These are phyloP conservation scores for Perdita meconis DNA, from an alignment of 2,888 invertebrate genomes.

Conservation along the genomic window DNA sequence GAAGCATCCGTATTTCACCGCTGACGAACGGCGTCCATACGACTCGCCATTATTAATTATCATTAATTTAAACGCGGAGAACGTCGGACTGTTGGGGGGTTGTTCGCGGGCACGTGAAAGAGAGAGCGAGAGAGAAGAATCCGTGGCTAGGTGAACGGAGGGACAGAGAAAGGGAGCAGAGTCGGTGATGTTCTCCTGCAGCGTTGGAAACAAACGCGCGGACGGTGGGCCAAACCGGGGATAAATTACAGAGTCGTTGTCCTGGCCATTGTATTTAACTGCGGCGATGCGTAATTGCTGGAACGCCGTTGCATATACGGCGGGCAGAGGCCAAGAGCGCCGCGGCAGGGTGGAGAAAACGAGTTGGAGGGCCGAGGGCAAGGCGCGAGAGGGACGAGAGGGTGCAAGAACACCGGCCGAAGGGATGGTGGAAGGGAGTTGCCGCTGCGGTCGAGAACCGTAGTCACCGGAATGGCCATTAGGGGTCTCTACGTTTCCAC, in stretches of 20 bases:
- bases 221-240: constrained; percentile 70
- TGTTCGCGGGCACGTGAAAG: constrained; percentile 28
- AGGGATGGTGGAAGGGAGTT: constrained; percentile 57
- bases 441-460: constrained; percentile 77
- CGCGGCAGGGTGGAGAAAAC: constrained; percentile 60
- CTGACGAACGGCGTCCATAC: constrained; percentile 55
- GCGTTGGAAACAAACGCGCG: constrained; percentile 62
- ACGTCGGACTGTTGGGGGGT: constrained; percentile 3
- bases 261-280: constrained; percentile 81
- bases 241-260: constrained; percentile 82
- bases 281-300: constrained; percentile 82
- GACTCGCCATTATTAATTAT: constrained; percentile 65
- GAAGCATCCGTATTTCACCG: constrained; percentile 37
- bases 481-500: constrained; percentile 80
- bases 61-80: constrained; percentile 62
- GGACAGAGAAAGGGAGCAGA: constrained; percentile 17
- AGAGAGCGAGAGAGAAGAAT: constrained; percentile 12
- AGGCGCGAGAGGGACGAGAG: constrained; percentile 26
- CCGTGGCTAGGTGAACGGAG: neutral
- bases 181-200: constrained; percentile 45
- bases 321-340: constrained; percentile 36
- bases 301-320: constrained; percentile 74
- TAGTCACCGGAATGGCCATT: constrained; percentile 82
- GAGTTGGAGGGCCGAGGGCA: constrained; percentile 49
- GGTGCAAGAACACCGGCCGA: constrained; percentile 36